Base-by-base conservation (phyloP, 2,797 vertebrate species). In the Myripristis murdjan region DNA sequence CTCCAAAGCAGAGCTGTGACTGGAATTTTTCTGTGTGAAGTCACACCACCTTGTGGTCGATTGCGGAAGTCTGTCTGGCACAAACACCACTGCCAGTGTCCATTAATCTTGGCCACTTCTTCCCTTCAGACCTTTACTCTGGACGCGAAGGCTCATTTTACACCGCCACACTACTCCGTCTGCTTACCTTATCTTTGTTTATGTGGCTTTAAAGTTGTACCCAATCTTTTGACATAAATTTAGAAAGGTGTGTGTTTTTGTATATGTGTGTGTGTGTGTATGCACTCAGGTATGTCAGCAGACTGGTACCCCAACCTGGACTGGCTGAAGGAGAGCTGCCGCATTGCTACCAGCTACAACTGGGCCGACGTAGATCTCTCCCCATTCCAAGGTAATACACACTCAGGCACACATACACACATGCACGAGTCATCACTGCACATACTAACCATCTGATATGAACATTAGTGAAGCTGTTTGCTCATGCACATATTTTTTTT, bases 241-340 rank as follows among this genome's bases (percentile, higher is more conserved):
- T 7, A 31, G 8, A 24, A 26, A 12, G 46, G 41, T 31, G 57
- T 60, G 57, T 60, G 57, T 62, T n/a, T 49, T n/a, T 35, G 57
- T 44, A 18, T 52, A 31, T 64, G 31, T 64, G 61, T 52, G 48
- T 53, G 61, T 64, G 52, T 47, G 52, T 28, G 26, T 64, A 41
- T 47, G 52, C n/a, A 12, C 11, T 22, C 59, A 95, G 94, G 92
- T 70, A 87, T 95, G 86, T 89, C 93, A 49, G 86, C 93, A 64
- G 95, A 96, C 84, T 96, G 95, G 95, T 96, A 95, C 88, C 94
- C 95, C n/a, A 96, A 95, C 87, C 90, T 97, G 64, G 95, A 96
- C 89, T 95, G 95, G 92, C 91, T 97, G 58, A 96, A 95, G 79
- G 96, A 97, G 90, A 96, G 95, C 91, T 97, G 95, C 91, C 94